phyloP scores from a whole-genome alignment of 2,797 vertebrate species.

The Catamblyrhynchus diadema region DNA sequence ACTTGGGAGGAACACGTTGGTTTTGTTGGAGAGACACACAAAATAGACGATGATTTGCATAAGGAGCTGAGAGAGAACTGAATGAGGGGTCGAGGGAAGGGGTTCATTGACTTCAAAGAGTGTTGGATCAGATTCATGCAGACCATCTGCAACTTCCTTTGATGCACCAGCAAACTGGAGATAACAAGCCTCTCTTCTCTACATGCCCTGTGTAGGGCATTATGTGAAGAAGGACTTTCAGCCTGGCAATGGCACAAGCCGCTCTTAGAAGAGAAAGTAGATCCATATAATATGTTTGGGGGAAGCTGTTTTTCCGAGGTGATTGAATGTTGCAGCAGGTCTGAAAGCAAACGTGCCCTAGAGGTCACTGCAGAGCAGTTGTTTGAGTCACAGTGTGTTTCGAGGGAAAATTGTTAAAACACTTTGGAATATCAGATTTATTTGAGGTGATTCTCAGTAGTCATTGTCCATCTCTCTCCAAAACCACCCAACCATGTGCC shows the following conservation, averaged over 20 bases:
- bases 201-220: not conserved
- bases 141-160: conserved; percentile 58
- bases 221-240: not conserved
- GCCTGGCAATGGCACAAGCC: not conserved
- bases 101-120: conserved; percentile 53
- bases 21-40: conserved; percentile 2
- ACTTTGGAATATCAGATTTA: not conserved
- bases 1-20: not conserved
- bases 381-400: not conserved
- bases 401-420: not conserved
- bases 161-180: conserved; percentile 26
- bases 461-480: not conserved
- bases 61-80: conserved; percentile 32
- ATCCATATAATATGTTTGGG: not conserved
- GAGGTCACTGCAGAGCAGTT: conserved; percentile 21
- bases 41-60: conserved; percentile 39
- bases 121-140: conserved; percentile 9
- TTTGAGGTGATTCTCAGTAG: not conserved
- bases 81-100: not conserved
- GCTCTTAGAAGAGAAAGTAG: not conserved
- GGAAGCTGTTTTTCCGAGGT: not conserved
- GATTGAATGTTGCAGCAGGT: not conserved
- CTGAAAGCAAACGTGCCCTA: not conserved
- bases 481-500: not conserved
- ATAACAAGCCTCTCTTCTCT: not conserved